Percentiles rank a stretch among this genome's conserved stretches.
These are phyloP conservation scores for Formica selysi DNA, from an alignment of 1,140 invertebrate species.

Conservation along the genomic window DNA sequence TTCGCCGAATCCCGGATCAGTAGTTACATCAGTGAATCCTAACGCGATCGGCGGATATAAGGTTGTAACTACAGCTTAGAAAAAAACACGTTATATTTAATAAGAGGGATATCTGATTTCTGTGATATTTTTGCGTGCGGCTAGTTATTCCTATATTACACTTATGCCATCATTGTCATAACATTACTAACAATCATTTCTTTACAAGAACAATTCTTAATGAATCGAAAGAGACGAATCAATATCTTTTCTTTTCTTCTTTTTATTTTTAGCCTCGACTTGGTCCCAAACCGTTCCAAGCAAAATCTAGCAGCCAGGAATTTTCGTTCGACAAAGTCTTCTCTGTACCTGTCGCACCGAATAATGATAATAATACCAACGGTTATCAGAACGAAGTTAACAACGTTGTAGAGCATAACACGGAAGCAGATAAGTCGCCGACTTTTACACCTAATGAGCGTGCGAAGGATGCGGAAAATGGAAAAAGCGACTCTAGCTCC, in stretches of 20 bases:
- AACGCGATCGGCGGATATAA: slow-evolving; percentile 89
- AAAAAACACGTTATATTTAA: slow-evolving; percentile 52
- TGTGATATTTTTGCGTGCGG: slow-evolving; percentile 62
- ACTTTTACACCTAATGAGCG: slow-evolving; percentile 77
- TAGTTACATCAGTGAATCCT: slow-evolving; percentile 87
- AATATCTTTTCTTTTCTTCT: slow-evolving; percentile 49
- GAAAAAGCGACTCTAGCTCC: slow-evolving; percentile 88
- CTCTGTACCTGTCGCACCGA: slow-evolving; percentile 91
- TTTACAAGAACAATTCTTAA: slow-evolving; percentile 5
- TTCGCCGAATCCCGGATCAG: slow-evolving; percentile 86
- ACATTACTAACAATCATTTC: slow-evolving; percentile 24
- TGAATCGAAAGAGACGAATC: background rate
- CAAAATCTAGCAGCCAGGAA: slow-evolving; percentile 90
- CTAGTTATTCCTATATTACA: slow-evolving; percentile 41
- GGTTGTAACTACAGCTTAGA: slow-evolving; percentile 85
- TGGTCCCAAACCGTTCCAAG: slow-evolving; percentile 93
- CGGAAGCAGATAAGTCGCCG: slow-evolving; percentile 81
- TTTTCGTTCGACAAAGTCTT: slow-evolving; percentile 94
- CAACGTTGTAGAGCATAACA: slow-evolving; percentile 64
- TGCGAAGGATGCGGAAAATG: slow-evolving; percentile 85
- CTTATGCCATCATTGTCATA: slow-evolving; percentile 54
- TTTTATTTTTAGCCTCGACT: slow-evolving; percentile 89
- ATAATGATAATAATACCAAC: slow-evolving; percentile 83
- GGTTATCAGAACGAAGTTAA: slow-evolving; percentile 73
- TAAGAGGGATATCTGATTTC: slow-evolving; percentile 60